Percentiles rank a stretch among this genome's conserved stretches.
These are phyloP conservation scores for Pyrochroa serraticornis DNA, from an alignment of 2,888 invertebrate species.

Conservation along the genomic window DNA sequence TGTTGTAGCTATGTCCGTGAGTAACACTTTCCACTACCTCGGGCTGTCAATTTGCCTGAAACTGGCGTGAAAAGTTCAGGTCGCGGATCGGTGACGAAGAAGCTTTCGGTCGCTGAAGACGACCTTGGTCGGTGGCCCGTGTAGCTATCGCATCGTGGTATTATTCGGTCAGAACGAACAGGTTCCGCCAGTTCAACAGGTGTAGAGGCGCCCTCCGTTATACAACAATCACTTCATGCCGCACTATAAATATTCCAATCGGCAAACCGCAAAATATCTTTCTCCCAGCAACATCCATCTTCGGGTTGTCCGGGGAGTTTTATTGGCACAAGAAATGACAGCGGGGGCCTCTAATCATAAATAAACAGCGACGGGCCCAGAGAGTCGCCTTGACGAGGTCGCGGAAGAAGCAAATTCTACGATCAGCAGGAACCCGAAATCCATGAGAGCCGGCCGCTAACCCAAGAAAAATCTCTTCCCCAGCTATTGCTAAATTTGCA, in stretches of 20 bases:
- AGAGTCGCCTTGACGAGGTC: too few species aligned
- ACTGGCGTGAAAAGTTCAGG: too few species aligned
- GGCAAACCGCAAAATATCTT: slow-evolving; percentile 29
- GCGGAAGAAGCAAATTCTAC: too few species aligned
- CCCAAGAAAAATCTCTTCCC: too few species aligned
- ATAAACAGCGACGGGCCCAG: neutral
- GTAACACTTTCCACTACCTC: too few species aligned
- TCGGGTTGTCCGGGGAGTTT: slow-evolving; percentile 18
- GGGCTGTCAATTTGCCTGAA: too few species aligned
- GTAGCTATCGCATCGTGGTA: slow-evolving; percentile 32
- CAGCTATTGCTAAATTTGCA: too few species aligned
- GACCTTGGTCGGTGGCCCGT: slow-evolving; percentile 36
- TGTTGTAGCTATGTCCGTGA: neutral
- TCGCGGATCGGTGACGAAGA: neutral
- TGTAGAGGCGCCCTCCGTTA: slow-evolving; percentile 48
- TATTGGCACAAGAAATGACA: slow-evolving; percentile 24
- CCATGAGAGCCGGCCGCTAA: too few species aligned
- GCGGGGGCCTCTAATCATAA: slow-evolving; percentile 7
- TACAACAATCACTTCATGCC: slow-evolving; percentile 43
- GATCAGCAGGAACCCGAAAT: too few species aligned
- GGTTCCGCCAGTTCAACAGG: slow-evolving; percentile 52
- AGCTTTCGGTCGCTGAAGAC: slow-evolving; percentile 9
- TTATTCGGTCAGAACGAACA: slow-evolving; percentile 46
- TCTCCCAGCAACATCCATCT: slow-evolving; percentile 22
- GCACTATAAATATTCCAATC: slow-evolving; percentile 36